Evolutionary conservation across 2,797 vertebrate genomes (phyloP).

Genomic region (Myotis planiceps): DNA sequence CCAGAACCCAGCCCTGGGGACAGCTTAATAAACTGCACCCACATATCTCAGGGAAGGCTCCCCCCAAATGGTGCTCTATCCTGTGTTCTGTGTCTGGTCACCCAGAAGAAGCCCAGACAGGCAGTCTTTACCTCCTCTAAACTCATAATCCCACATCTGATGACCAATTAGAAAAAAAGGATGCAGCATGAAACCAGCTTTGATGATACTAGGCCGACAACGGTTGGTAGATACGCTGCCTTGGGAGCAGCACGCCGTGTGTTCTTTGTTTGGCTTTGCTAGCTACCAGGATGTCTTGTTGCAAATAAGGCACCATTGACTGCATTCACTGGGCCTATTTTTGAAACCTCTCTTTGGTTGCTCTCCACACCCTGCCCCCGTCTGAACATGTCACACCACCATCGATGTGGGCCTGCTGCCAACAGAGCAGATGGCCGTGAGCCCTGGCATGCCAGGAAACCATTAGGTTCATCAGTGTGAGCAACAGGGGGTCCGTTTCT

Average conservation of each 20-base stretch:
- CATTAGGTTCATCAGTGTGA: slow-evolving; percentile 81
- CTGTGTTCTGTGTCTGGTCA: not conserved
- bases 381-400: slow-evolving; percentile 79
- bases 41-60: not conserved
- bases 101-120: not conserved
- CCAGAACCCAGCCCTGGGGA: not conserved
- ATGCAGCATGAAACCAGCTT: slow-evolving; percentile 61
- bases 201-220: slow-evolving; percentile 77
- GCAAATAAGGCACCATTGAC: slow-evolving; percentile 82
- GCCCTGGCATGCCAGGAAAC: slow-evolving; percentile 81
- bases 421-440: slow-evolving; percentile 86
- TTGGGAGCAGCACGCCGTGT: slow-evolving; percentile 79
- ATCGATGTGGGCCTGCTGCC: slow-evolving; percentile 82
- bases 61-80: not conserved
- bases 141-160: not conserved
- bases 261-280: slow-evolving; percentile 83
- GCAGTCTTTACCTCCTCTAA: not conserved
- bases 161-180: slow-evolving; percentile 62
- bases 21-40: not conserved
- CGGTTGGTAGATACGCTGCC: slow-evolving; percentile 79
- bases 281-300: slow-evolving; percentile 78
- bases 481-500: slow-evolving; percentile 73
- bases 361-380: slow-evolving; percentile 44
- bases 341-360: slow-evolving; percentile 76
- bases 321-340: slow-evolving; percentile 69